A percentile compares a stretch with the other conserved stretches of the same genome.
These are phyloP conservation scores for Coenonympha glycerion DNA, from an alignment of 2,888 invertebrate genomes.

Conservation along the genomic window DNA sequence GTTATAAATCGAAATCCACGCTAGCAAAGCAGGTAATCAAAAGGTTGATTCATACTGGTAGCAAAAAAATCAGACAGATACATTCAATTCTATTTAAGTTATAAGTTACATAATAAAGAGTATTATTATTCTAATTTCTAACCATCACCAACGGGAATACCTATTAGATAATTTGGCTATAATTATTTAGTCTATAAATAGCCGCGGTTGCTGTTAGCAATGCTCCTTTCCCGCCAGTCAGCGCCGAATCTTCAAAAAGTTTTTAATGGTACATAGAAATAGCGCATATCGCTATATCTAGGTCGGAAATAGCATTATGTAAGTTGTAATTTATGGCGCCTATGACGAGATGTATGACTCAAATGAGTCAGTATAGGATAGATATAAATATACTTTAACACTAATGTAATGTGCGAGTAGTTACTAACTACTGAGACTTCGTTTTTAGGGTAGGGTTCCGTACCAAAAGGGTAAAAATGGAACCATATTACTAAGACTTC, in stretches of 20 bases:
- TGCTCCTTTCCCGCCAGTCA: neutral
- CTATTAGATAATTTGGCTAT: constrained; percentile 14
- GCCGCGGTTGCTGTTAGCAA: neutral
- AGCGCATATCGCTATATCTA: constrained; percentile 5
- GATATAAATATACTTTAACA: neutral
- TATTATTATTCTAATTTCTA: too few species aligned
- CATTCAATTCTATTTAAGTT: too few species aligned
- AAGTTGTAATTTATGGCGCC: constrained; percentile 7
- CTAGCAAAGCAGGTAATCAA: too few species aligned
- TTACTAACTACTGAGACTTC: too few species aligned
- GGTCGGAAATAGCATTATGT: neutral
- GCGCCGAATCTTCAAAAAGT: neutral
- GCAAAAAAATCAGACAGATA: too few species aligned
- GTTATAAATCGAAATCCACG: too few species aligned
- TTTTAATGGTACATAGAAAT: constrained; percentile 3
- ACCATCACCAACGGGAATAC: neutral
- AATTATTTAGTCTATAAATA: constrained; percentile 15
- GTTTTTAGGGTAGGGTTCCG: too few species aligned
- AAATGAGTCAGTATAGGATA: neutral
- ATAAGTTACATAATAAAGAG: neutral
- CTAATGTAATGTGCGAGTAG: neutral
- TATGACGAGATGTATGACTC: too few species aligned
- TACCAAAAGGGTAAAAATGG: too few species aligned
- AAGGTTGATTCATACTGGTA: too few species aligned
- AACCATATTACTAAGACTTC: too few species aligned